Evolutionary conservation across 2,797 vertebrate genomes (phyloP), one percentile per base, ranked within the genome.

Genomic region (Smutsia gigantea): DNA sequence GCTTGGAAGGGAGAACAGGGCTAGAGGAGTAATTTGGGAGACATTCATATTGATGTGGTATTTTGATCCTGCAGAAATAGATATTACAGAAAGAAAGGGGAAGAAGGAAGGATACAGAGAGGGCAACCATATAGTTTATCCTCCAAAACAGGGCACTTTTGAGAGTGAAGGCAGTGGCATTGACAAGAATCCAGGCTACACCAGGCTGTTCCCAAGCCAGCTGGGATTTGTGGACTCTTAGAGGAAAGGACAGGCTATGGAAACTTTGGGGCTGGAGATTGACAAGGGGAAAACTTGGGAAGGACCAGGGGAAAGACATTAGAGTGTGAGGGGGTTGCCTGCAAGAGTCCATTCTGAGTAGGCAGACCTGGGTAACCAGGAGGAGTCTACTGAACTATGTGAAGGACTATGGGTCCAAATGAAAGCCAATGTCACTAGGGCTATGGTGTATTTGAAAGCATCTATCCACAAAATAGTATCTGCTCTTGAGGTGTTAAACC

Each of bases 401-500:
- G 15, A 79, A 37, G 29, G 18, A n/a, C 42, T n/a, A 6, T 8
- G 3, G 39, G 46, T 57, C 46, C 39, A 82, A 55, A 51, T 4
- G 27, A 75, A 90, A 72, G 27, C 72, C 87, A 31, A 14, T 51
- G 13, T 53, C 49, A 46, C n/a, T n/a, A 46, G 12, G 51, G n/a
- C 74, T 27, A 37, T 34, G 27, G 34, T 37, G 59, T 55, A 63
- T 77, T 96, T 84, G 69, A 94, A 72, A 97, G 64, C 68, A 95
- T 86, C 57, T 92, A 53, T 63, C 59, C 4, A 15, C 14, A 79
- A 69, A 69, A 64, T 27, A 39, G 29, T 84, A 84, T 95, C 86
- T 92, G 87, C 90, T 97, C 97, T 98, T 97, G 91, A 92, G 37
- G 4, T 46, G 37, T 61, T 81, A 83, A 75, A 49, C 7, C 1